Evolutionary conservation across 2,888 invertebrate species (phyloP), one percentile per base, ranked within the genome.

Genomic region (Pseudeuparius sepicola): DNA sequence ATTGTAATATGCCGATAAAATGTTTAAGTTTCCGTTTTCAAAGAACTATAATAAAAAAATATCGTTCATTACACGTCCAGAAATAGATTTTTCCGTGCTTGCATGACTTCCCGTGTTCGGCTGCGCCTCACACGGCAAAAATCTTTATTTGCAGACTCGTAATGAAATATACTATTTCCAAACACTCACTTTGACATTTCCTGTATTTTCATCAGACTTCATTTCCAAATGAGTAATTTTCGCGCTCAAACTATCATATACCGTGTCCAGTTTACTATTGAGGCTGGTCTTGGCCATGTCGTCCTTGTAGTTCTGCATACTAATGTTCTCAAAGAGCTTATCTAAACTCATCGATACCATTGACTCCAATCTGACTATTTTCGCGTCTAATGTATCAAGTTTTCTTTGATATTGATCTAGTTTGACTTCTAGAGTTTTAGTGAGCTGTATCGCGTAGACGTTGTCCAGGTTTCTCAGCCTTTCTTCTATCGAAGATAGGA

Each of bases 331-430:
- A 3, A 55, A 54, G 25, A 63, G 54, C 45, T 58, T 57, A 14
- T 61, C 60, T 34, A 63, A 47, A 36, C 60, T 59, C 12, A 56
- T 41, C 39, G 55, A 54, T 9, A 63, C 42, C 20, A 59, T 44
- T 1, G 57, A 51, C 45, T 66, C 65, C 13, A 65, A 41, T 28
- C 63, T 47, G 2, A 56, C 55, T 2, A 66, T 47, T 45, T 64
- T 59, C 14, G 43, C 43, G 35, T 56, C 60, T 14, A 68, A 52
- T 12, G 56, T 55, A 31, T 66, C 67, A 39, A 67, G 49, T 44
- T 63, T 57, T 40, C 63, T 50, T 18, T 57, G 54, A 39, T 65
- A 58, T 39, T 58, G 60, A 36, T 66, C 66, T 18, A 67, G 48
- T 44, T 65, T 57, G 12, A 59, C 50, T 39, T 61, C 60, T 24